A percentile compares a stretch with the other conserved stretches of the same genome.
Evolutionary conservation across 1,140 invertebrate genomes (phyloP).

Genomic region (Thalassaphorura encarpata): DNA sequence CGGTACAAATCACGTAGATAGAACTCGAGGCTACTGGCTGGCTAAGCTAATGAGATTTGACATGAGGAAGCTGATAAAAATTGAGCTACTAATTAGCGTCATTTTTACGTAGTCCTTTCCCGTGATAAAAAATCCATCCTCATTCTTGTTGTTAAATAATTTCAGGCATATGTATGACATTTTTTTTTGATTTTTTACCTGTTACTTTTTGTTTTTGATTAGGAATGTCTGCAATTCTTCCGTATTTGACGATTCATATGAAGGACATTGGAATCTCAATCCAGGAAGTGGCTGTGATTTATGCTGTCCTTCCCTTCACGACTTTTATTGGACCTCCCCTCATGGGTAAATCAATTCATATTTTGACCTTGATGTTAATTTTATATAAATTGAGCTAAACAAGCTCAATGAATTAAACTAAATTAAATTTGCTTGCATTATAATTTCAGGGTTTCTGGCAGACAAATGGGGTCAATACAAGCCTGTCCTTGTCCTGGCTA

Average conservation of each 20-base stretch:
- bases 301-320: slow-evolving; percentile 67
- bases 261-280: slow-evolving; percentile 70
- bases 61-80: neutral
- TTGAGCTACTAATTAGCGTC: neutral
- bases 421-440: slow-evolving; percentile 30
- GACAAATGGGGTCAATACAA: slow-evolving; percentile 73
- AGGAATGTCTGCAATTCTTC: slow-evolving; percentile 66
- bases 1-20: neutral
- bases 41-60: neutral
- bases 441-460: slow-evolving; percentile 55
- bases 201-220: too few relatives aligned
- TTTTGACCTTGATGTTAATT: too few relatives aligned
- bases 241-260: slow-evolving; percentile 78
- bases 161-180: slow-evolving; percentile 16
- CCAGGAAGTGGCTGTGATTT: slow-evolving; percentile 72
- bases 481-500: slow-evolving; percentile 58
- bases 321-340: slow-evolving; percentile 67
- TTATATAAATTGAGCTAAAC: too few relatives aligned
- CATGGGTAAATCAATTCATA: slow-evolving; percentile 56
- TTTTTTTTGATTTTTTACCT: slow-evolving; percentile 18
- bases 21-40: neutral
- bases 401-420: too few relatives aligned
- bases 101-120: neutral
- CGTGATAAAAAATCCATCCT: slow-evolving; percentile 10
- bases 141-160: too few relatives aligned